Percentiles rank a stretch among this genome's conserved stretches.
These are phyloP conservation scores for Mylabris sibirica DNA, from an alignment of 2,888 invertebrate species.

Conservation along the genomic window DNA sequence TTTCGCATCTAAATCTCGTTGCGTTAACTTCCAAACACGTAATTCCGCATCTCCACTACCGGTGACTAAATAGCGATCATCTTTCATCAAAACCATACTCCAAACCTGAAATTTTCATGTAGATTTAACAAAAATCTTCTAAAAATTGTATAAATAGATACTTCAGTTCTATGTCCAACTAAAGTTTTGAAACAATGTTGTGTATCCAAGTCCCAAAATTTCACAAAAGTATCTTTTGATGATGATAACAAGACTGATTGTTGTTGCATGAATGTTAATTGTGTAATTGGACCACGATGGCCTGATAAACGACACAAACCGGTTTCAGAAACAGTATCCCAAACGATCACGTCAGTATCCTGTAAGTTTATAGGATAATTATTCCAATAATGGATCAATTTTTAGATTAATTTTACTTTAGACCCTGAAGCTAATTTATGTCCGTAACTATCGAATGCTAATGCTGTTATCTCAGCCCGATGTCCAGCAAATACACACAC, in stretches of 20 bases:
- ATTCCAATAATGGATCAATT: constrained; percentile 2
- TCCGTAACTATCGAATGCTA: constrained; percentile 85
- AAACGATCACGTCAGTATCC: constrained; percentile 93
- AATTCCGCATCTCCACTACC: constrained; percentile 87
- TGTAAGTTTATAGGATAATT: constrained; percentile 57
- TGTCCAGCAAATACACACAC: constrained; percentile 84
- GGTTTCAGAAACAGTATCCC: constrained; percentile 92
- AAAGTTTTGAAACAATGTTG: constrained; percentile 96
- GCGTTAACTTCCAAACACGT: constrained; percentile 81
- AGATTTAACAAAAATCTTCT: neutral
- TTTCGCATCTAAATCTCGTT: constrained; percentile 63
- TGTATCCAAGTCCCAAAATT: constrained; percentile 96
- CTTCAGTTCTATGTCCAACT: constrained; percentile 86
- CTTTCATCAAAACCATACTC: constrained; percentile 79
- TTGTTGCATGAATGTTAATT: constrained; percentile 76
- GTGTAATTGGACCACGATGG: constrained; percentile 90
- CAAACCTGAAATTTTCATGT: constrained; percentile 71
- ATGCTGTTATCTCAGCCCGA: constrained; percentile 79
- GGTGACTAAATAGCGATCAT: constrained; percentile 85
- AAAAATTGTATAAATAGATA: constrained; percentile 51
- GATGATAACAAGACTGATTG: constrained; percentile 77
- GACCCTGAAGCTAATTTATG: constrained; percentile 89
- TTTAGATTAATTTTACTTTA: constrained; percentile 65
- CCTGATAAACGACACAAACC: constrained; percentile 90
- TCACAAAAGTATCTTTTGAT: constrained; percentile 93